These are phyloP conservation scores for Steromphala cineraria DNA, from an alignment of 2,888 invertebrate genomes.

Conservation along the genomic window DNA sequence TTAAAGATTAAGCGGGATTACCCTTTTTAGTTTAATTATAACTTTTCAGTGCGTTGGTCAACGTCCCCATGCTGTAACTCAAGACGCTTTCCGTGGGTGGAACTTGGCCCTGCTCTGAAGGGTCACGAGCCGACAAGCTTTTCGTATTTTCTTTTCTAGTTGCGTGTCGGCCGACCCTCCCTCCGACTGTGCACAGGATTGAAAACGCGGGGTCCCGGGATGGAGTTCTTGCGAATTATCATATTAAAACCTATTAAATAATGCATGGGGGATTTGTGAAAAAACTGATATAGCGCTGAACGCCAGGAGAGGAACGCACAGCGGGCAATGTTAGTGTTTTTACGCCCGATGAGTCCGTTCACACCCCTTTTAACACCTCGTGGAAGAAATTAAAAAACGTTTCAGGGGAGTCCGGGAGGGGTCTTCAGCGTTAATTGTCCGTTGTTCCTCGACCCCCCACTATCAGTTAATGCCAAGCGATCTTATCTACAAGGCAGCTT, in stretches of 20 bases:
- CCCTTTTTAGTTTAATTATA: slow-evolving; percentile 17
- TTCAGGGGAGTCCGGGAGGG: background rate
- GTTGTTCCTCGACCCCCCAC: background rate
- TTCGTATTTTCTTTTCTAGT: background rate
- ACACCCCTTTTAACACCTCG: too few species aligned
- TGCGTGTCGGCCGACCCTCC: background rate
- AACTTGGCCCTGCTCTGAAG: background rate
- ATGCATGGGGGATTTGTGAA: background rate
- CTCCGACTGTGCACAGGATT: background rate
- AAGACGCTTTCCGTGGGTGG: background rate
- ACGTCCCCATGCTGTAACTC: background rate
- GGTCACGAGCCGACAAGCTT: background rate
- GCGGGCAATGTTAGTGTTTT: too few species aligned
- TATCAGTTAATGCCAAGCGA: background rate
- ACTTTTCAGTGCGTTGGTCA: slow-evolving; percentile 1
- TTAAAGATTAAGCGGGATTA: slow-evolving; percentile 18
- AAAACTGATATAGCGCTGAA: background rate
- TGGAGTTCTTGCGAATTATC: background rate
- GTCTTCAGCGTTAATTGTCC: background rate
- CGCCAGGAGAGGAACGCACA: too few species aligned
- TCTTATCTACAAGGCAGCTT: slow-evolving; percentile 1
- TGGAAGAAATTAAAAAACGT: too few species aligned
- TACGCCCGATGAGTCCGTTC: too few species aligned
- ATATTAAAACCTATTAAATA: slow-evolving; percentile 21
- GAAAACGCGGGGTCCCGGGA: background rate